Conservation (phyloP, 2,888 invertebrate genomes). For the Epirrita christyi region DNA sequence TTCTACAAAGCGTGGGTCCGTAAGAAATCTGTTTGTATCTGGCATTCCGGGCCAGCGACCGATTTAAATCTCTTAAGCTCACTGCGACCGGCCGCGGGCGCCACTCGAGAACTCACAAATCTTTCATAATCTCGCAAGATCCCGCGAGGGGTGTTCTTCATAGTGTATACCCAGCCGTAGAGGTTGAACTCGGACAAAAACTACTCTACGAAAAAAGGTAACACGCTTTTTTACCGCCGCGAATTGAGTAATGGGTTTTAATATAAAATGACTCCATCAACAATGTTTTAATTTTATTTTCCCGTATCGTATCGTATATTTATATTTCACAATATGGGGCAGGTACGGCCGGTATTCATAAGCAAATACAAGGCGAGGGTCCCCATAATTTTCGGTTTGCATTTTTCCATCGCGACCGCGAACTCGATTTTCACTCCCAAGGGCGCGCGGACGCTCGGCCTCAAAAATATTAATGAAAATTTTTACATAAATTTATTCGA, state of each 20-base stretch:
- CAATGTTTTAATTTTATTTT: slow-evolving; percentile 73
- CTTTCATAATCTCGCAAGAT: slow-evolving; percentile 82
- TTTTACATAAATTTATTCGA: slow-evolving; percentile 85
- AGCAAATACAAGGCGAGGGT: slow-evolving; percentile 83
- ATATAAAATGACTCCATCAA: slow-evolving; percentile 55
- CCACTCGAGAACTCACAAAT: slow-evolving; percentile 81
- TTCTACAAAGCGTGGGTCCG: slow-evolving; percentile 60
- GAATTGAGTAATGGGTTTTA: slow-evolving; percentile 48
- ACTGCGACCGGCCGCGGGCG: slow-evolving; percentile 73
- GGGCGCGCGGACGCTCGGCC: slow-evolving; percentile 81
- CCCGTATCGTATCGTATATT: slow-evolving; percentile 69
- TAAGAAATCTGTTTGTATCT: slow-evolving; percentile 83
- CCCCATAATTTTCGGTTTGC: slow-evolving; percentile 84
- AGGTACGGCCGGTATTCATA: slow-evolving; percentile 79
- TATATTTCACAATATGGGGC: slow-evolving; percentile 66
- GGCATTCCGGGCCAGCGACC: slow-evolving; percentile 79
- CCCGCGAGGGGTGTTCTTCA: slow-evolving; percentile 78
- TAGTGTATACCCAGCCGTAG: slow-evolving; percentile 60
- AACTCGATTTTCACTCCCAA: slow-evolving; percentile 82
- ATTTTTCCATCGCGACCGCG: slow-evolving; percentile 85
- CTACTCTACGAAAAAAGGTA: slow-evolving; percentile 48
- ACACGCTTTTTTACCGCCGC: slow-evolving; percentile 41
- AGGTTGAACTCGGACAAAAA: slow-evolving; percentile 49
- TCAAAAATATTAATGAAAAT: slow-evolving; percentile 85
- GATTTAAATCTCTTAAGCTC: slow-evolving; percentile 84